phyloP scores from a whole-genome alignment of 2,113 vertebrate species.

The Lagopus leucura region DNA sequence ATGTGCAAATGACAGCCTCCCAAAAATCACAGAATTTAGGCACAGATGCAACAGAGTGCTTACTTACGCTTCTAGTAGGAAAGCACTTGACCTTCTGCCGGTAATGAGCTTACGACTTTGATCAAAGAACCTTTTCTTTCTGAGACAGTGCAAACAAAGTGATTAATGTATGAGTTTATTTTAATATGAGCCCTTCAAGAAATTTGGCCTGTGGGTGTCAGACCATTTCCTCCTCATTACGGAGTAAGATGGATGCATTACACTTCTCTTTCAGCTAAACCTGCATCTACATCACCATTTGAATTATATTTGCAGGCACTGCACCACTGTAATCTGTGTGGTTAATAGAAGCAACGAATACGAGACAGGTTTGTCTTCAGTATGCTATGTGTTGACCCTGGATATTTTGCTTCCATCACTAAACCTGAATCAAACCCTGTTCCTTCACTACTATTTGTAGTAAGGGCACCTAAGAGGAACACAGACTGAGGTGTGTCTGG shows the following conservation, averaged over 20 bases:
- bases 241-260: neutral
- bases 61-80: neutral
- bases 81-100: neutral
- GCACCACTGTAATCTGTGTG: neutral
- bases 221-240: neutral
- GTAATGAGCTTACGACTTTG: neutral
- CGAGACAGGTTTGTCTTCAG: conserved; percentile 13
- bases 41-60: neutral
- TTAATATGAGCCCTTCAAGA: conserved; percentile 21
- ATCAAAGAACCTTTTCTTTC: neutral
- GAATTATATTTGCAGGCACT: conserved; percentile 12
- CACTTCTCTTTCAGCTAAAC: conserved; percentile 23
- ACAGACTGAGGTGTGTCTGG: neutral
- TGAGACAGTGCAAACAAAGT: conserved; percentile 11
- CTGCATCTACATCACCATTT: neutral
- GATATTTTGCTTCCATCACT: neutral
- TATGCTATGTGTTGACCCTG: neutral
- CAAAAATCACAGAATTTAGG: neutral
- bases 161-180: neutral
- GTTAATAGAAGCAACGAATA: conserved; percentile 6
- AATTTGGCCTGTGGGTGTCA: conserved; percentile 1
- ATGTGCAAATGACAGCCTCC: neutral
- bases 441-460: neutral
- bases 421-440: neutral
- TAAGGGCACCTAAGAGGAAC: neutral